Percentiles rank a stretch among this genome's conserved stretches.
Conservation (phyloP, 1,140 invertebrate genomes). For the Tyrophagus putrescentiae region DNA sequence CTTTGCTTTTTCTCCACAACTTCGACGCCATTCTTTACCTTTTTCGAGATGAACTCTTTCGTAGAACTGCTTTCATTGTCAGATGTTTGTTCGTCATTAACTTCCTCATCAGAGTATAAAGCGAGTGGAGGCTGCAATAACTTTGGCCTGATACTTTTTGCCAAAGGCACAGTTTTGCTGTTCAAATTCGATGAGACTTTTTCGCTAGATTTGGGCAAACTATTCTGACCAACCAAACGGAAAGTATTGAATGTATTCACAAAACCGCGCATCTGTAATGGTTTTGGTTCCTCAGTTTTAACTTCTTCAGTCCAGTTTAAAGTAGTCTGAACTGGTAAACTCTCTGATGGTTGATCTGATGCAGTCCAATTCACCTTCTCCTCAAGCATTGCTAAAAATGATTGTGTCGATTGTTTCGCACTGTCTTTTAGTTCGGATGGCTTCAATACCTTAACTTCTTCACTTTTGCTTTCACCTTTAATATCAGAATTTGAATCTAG, state of each 20-base stretch:
- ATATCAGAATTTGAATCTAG: no score
- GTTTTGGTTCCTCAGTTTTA: no score
- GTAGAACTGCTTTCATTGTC: not conserved
- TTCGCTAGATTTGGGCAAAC: not conserved
- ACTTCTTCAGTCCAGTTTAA: no score
- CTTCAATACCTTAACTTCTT: not conserved
- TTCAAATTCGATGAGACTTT: no score
- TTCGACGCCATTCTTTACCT: not conserved
- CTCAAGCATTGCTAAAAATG: conserved; percentile 17
- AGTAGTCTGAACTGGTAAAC: no score
- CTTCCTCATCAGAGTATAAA: not conserved
- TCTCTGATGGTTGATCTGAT: no score
- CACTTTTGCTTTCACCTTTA: not conserved
- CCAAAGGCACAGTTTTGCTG: not conserved
- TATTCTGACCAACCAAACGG: not conserved
- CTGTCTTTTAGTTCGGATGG: conserved; percentile 18
- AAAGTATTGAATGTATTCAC: conserved; percentile 18
- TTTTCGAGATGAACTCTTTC: not conserved
- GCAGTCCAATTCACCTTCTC: not conserved
- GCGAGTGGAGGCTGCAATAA: no score
- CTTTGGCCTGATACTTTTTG: conserved; percentile 2
- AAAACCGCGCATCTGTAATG: conserved; percentile 14
- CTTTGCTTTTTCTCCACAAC: not conserved
- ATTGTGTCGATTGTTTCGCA: conserved; percentile 15
- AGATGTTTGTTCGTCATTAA: not conserved